Conservation (phyloP, 2,888 invertebrate species). For the Podotricha telesiphe region DNA sequence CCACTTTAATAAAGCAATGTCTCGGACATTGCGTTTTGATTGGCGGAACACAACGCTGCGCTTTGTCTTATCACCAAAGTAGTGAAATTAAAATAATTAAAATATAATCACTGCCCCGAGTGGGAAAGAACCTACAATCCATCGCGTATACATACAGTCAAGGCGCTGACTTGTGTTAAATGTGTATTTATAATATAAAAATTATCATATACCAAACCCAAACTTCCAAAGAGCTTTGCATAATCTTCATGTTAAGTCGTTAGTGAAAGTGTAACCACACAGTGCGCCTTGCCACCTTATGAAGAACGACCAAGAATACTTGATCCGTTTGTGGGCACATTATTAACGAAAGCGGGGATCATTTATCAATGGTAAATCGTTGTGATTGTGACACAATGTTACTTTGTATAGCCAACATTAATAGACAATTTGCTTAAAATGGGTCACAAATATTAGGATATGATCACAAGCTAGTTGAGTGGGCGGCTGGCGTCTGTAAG, state of each 20-base stretch:
- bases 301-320: background rate
- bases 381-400: background rate
- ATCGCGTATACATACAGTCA: too few species aligned
- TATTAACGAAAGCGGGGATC: background rate
- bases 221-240: background rate
- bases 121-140: too few species aligned
- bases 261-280: background rate
- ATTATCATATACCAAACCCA: background rate
- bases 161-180: too few species aligned
- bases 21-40: too few species aligned
- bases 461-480: constrained; percentile 60
- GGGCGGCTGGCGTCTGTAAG: constrained; percentile 78
- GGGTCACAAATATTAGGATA: constrained; percentile 71
- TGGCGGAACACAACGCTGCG: too few species aligned
- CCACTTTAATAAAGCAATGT: too few species aligned
- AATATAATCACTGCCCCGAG: too few species aligned
- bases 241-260: background rate
- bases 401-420: constrained; percentile 2
- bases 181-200: background rate
- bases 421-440: constrained; percentile 51
- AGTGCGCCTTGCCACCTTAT: background rate
- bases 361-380: background rate
- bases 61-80: too few species aligned
- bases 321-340: background rate
- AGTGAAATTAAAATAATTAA: too few species aligned